phyloP scores from a whole-genome alignment of 2,888 invertebrate species.

The Monochamus alternatus region DNA sequence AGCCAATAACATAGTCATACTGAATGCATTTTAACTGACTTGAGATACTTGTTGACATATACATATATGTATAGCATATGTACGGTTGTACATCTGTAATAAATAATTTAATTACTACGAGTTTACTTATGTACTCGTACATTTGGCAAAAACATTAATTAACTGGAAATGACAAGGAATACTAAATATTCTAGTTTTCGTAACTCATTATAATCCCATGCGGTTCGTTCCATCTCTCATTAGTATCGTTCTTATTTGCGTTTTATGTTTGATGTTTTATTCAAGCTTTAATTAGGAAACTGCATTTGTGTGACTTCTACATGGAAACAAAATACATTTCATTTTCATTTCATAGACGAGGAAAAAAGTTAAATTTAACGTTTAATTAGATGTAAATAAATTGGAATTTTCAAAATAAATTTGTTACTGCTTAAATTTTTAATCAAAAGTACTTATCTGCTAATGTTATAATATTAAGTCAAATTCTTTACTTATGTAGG shows the following conservation, averaged over 20 bases:
- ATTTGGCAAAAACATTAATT: no score
- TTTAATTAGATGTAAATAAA: no score
- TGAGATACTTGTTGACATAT: no score
- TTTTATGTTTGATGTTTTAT: conserved; percentile 13
- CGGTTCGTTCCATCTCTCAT: not conserved
- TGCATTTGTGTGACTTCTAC: not conserved
- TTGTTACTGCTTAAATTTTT: no score
- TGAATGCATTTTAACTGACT: no score
- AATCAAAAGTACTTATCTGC: not conserved
- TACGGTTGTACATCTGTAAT: no score
- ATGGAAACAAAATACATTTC: not conserved
- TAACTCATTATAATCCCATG: not conserved
- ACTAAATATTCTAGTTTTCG: not conserved
- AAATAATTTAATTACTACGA: no score
- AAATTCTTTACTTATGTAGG: no score
- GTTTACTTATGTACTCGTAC: no score
- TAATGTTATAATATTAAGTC: not conserved
- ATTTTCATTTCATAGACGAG: not conserved
- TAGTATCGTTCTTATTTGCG: not conserved
- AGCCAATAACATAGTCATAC: no score
- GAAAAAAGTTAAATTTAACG: not conserved
- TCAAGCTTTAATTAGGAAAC: conserved; percentile 16
- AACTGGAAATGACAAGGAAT: not conserved
- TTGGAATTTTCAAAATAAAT: no score
- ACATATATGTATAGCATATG: no score